phyloP scores from a whole-genome alignment of 2,888 invertebrate genomes.

The Metellina segmentata region DNA sequence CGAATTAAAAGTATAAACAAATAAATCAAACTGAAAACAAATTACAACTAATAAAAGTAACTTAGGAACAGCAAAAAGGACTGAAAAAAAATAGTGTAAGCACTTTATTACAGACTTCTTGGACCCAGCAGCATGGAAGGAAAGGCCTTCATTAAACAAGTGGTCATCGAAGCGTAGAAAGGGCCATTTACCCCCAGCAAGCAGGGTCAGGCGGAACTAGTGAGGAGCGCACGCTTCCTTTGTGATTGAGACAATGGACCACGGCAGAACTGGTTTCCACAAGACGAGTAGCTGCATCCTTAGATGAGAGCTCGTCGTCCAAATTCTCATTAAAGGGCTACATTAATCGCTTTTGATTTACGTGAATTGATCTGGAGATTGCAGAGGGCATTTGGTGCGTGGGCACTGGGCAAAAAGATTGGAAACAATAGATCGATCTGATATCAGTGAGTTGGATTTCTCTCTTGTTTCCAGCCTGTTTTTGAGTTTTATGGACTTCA shows the following conservation, averaged over 20 bases:
- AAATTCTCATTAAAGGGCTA: constrained; percentile 43
- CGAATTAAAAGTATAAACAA: constrained; percentile 2
- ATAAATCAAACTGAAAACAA: too few relatives aligned
- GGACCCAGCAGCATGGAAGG: constrained; percentile 27
- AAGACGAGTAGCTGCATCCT: constrained; percentile 16
- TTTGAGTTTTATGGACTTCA: too few relatives aligned
- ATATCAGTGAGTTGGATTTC: too few relatives aligned
- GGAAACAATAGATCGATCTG: not conserved
- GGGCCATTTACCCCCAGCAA: constrained; percentile 76
- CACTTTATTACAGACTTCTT: constrained; percentile 17
- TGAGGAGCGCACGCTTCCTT: constrained; percentile 71
- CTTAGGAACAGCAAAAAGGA: not conserved
- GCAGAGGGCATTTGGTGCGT: constrained; percentile 5
- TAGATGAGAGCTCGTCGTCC: constrained; percentile 13
- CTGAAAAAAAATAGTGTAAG: not conserved
- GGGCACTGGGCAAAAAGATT: not conserved
- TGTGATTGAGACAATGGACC: constrained; percentile 74
- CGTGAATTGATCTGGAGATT: constrained; percentile 1
- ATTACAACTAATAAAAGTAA: too few relatives aligned
- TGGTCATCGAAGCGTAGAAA: constrained; percentile 63
- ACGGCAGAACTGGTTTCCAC: constrained; percentile 67
- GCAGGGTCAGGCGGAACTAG: constrained; percentile 75
- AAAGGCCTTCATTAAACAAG: constrained; percentile 58
- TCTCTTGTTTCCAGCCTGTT: too few relatives aligned
- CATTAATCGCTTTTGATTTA: constrained; percentile 47